phyloP scores from a whole-genome alignment of 1,140 invertebrate genomes.

The Achroia grisella region DNA sequence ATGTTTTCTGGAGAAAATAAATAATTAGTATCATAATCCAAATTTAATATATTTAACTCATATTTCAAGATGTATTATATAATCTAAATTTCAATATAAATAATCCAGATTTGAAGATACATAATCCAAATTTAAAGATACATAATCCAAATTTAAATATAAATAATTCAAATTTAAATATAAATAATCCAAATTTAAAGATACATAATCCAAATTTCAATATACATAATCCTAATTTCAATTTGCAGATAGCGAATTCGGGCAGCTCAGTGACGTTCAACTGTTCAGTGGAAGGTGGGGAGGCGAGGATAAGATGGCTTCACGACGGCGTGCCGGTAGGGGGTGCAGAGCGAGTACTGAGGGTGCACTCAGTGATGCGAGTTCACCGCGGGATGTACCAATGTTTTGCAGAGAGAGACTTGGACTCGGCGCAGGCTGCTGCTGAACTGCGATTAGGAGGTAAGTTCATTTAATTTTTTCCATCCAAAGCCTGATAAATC shows the following conservation, averaged over 20 bases:
- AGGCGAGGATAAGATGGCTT: conserved; percentile 83
- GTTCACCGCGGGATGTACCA: conserved; percentile 90
- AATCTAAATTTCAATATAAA: too few species aligned
- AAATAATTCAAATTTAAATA: too few species aligned
- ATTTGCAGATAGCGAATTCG: conserved; percentile 60
- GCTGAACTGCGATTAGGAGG: conserved; percentile 84
- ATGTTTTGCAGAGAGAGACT: conserved; percentile 82
- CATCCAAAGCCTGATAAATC: too few species aligned
- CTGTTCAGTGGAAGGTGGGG: conserved; percentile 84
- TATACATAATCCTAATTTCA: not conserved
- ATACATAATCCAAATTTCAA: too few species aligned
- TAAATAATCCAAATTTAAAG: too few species aligned
- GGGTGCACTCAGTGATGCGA: conserved; percentile 79
- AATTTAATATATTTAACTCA: too few species aligned
- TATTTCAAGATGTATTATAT: too few species aligned
- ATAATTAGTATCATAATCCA: too few species aligned
- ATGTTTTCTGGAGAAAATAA: too few species aligned
- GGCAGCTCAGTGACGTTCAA: conserved; percentile 65
- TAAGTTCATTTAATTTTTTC: conserved; percentile 42
- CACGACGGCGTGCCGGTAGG: conserved; percentile 81
- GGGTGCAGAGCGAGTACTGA: conserved; percentile 72
- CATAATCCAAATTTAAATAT: too few species aligned
- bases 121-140: too few species aligned
- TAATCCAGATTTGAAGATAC: too few species aligned
- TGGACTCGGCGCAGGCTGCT: conserved; percentile 81